These are phyloP conservation scores for Aplysina aerophoba DNA, from an alignment of 37 sponge, comb jelly and placozoan species.

Conservation along the genomic window DNA sequence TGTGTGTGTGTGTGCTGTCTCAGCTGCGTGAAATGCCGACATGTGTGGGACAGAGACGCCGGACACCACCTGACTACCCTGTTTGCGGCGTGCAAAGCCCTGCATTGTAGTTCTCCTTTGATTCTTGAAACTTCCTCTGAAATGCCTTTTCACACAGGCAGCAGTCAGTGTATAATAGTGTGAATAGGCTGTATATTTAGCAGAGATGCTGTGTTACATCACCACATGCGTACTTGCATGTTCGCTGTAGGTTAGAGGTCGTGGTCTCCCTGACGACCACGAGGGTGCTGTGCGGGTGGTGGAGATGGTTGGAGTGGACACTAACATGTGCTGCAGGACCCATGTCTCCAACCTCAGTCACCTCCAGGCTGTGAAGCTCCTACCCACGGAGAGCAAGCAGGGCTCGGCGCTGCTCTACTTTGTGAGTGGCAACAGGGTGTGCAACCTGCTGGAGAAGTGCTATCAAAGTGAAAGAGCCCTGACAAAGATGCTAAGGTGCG, in stretches of 20 bases:
- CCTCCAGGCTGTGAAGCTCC: slow-evolving; percentile 87
- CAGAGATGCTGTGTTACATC: too few species aligned
- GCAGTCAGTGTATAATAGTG: too few species aligned
- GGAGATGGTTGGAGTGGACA: slow-evolving; percentile 91
- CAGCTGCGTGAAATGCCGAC: too few species aligned
- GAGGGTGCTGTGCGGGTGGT: slow-evolving; percentile 90
- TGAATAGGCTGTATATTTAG: too few species aligned
- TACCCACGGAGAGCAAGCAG: slow-evolving; percentile 81
- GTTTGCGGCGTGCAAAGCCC: too few species aligned
- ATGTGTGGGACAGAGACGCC: too few species aligned
- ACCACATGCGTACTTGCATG: too few species aligned
- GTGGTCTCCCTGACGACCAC: slow-evolving; percentile 95
- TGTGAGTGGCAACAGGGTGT: slow-evolving; percentile 84
- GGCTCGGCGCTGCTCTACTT: slow-evolving; percentile 82
- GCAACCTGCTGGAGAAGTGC: slow-evolving; percentile 43
- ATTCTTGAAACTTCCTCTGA: too few species aligned
- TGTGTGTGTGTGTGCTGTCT: too few species aligned
- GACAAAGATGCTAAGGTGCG: slow-evolving; percentile 84
- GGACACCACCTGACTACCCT: too few species aligned
- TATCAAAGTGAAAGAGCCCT: slow-evolving; percentile 65
- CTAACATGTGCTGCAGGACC: slow-evolving; percentile 99
- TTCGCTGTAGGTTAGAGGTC: slow-evolving; percentile 72
- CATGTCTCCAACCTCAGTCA: slow-evolving; percentile 87
- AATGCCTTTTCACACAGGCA: too few species aligned
- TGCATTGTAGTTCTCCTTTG: too few species aligned